Conservation (phyloP, 2,113 vertebrate species). For the Gorsachius goisagi region DNA sequence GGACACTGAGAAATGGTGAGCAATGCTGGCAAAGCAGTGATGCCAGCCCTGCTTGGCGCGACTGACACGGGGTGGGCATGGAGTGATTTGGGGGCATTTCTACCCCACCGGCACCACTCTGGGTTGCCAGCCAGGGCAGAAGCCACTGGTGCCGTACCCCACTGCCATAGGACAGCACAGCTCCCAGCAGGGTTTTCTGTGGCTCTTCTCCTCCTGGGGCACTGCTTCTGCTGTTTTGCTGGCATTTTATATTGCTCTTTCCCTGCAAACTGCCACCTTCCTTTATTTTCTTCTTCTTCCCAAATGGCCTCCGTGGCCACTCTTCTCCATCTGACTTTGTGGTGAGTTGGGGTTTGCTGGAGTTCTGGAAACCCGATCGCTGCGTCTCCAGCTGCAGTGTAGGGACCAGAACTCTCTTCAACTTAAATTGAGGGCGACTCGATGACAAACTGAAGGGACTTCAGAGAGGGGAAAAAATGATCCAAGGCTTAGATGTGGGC, state of each 20-base stretch:
- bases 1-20: fast-evolving
- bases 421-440: conserved; percentile 49
- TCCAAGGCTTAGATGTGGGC: conserved; percentile 56
- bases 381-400: background rate
- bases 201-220: background rate
- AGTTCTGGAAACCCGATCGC: conserved; percentile 25
- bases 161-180: fast-evolving
- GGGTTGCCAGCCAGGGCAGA: background rate
- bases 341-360: background rate
- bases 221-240: background rate
- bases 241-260: background rate
- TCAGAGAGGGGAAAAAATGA: conserved; percentile 61
- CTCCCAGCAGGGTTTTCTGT: background rate
- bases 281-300: background rate
- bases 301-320: background rate
- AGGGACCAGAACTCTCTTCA: conserved; percentile 25
- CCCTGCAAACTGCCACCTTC: background rate
- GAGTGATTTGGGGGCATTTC: background rate
- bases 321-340: background rate
- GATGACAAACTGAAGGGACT: conserved; percentile 65
- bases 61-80: fast-evolving
- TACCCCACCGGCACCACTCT: background rate
- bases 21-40: background rate
- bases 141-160: background rate
- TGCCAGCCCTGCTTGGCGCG: fast-evolving